Conservation (phyloP, 2,888 invertebrate species). For the Calameuta idolon region DNA sequence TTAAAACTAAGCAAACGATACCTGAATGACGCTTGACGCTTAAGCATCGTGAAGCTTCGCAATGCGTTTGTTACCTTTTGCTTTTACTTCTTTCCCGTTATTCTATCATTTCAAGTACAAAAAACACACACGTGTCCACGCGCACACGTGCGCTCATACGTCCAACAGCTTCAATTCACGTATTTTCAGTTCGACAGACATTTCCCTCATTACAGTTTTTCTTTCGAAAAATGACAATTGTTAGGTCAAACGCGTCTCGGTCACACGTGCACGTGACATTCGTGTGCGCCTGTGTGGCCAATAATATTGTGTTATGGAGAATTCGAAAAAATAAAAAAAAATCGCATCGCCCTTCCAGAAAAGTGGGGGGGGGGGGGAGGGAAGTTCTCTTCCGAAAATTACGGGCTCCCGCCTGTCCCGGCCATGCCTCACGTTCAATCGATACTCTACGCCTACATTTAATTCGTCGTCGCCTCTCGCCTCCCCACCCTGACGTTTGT, state of each 20-base stretch:
- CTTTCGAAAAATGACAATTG: neutral
- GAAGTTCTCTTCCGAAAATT: neutral
- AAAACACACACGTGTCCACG: neutral
- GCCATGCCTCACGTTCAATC: neutral
- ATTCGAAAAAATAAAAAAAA: neutral
- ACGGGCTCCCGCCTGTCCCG: no score
- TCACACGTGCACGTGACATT: neutral
- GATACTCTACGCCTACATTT: neutral
- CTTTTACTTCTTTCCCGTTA: neutral
- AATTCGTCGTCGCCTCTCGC: neutral
- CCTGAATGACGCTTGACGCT: no score
- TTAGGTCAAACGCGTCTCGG: neutral
- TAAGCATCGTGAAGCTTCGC: no score
- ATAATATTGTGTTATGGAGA: neutral
- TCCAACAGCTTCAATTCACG: neutral
- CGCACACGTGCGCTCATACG: neutral
- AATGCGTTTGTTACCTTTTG: no score
- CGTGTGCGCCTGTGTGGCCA: no score
- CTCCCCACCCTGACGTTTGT: no score
- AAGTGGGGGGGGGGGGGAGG: no score
- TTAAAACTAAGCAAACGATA: neutral
- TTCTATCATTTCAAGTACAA: neutral
- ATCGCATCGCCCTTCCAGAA: no score
- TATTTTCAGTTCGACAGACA: neutral
- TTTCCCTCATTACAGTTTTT: neutral